Conservation (phyloP, 1,140 invertebrate species). For the Gonatopus flavifemur region DNA sequence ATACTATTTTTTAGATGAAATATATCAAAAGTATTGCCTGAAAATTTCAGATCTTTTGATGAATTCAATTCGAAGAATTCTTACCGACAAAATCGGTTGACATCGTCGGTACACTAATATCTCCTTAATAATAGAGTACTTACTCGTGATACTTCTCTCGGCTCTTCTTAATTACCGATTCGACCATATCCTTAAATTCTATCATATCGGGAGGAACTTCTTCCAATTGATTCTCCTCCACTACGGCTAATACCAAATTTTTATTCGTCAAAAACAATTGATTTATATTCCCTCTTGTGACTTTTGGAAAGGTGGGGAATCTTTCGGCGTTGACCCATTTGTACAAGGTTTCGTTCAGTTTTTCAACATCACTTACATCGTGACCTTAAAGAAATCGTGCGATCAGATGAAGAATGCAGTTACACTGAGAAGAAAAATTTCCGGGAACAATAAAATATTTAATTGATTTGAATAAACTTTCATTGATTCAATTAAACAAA, state of each 20-base stretch:
- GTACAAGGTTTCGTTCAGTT: slow-evolving; percentile 70
- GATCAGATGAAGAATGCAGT: not conserved
- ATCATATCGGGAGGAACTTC: slow-evolving; percentile 78
- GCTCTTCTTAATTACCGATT: slow-evolving; percentile 77
- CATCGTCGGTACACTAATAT: too few relatives aligned
- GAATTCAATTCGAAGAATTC: too few relatives aligned
- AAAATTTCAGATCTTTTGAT: too few relatives aligned
- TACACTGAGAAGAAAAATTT: slow-evolving; percentile 7
- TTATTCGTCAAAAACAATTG: slow-evolving; percentile 83
- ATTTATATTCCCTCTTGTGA: slow-evolving; percentile 81
- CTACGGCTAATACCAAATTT: slow-evolving; percentile 81
- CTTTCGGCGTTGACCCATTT: slow-evolving; percentile 90
- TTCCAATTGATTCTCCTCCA: slow-evolving; percentile 85
- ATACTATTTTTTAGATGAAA: too few relatives aligned
- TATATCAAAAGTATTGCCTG: too few relatives aligned
- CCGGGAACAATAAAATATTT: too few relatives aligned
- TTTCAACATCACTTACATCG: slow-evolving; percentile 56
- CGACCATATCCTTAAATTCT: slow-evolving; percentile 83
- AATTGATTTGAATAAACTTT: too few relatives aligned
- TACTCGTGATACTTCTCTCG: slow-evolving; percentile 77
- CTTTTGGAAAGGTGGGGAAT: slow-evolving; percentile 87
- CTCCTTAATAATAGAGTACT: slow-evolving; percentile 34
- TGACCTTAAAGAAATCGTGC: slow-evolving; percentile 44
- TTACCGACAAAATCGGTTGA: too few relatives aligned
- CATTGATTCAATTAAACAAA: too few relatives aligned